Base-by-base conservation (phyloP, 2,797 vertebrate genomes). In the Sebastes glaucus region DNA sequence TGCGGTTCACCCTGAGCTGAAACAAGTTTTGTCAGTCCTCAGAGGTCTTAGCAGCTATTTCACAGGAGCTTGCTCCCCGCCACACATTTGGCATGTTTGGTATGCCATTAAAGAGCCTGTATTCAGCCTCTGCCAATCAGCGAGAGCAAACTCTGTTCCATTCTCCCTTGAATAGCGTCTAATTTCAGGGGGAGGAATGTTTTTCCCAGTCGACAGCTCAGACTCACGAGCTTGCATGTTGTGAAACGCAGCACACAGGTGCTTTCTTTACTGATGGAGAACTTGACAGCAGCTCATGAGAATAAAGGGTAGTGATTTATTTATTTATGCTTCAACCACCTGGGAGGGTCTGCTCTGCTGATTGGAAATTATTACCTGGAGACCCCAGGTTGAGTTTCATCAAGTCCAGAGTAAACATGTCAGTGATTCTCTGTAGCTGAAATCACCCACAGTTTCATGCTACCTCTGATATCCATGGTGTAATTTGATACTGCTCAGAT, bases 331-430 rank as follows among this genome's bases (percentile, higher is more conserved):
- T 49, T 69, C 35, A 61, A 53, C 59, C 70, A 72, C 42, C 62
- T 61, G 78, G 76, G 77, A 71, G 76, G 23, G 27, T 23, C 49
- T 52, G 49, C 18, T 33, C 5, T 14, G 70, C 65, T 79, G 69
- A 83, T 82, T 52, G 30, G 30, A 76, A 76, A 73, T 75, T 20
- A 82, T 77, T 76, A 70, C 78, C 65, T 53, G 23, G n/a, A 35
- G 27, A 65, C 27, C 4, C 14, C 7, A 18, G 27, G 33, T 52
- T 75, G 32, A 1, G 61, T 75, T 67, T 59, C 28, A 77, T 82
- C 59, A 55, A 22, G 28, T 63, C 57, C 22, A 38, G 14, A 46
- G 30, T 67, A 60, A 79, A 68, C 18, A 74, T 30, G 27, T 69
- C 33, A 42, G 53, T n/a, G 28, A 42, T n/a, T 68, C 46, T 57